Percentiles rank a stretch among this genome's conserved stretches.
Evolutionary conservation across 2,888 invertebrate species (phyloP).

Genomic region (Empis stercorea): DNA sequence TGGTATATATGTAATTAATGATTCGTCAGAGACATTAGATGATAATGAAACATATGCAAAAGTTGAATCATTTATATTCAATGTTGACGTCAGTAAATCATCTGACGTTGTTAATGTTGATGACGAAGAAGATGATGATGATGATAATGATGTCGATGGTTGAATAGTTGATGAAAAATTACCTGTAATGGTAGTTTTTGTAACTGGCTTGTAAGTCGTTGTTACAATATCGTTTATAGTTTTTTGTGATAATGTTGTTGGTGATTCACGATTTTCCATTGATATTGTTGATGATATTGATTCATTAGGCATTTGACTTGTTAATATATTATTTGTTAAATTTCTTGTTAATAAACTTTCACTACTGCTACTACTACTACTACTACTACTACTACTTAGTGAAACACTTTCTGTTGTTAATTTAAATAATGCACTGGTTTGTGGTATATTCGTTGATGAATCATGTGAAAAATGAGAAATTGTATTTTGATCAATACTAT

Average conservation of each 20-base stretch:
- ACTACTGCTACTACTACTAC: conserved; percentile 14
- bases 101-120: not conserved
- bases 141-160: not conserved
- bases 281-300: not conserved
- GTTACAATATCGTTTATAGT: too few species aligned
- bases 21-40: not conserved
- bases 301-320: conserved; percentile 3
- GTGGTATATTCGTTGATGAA: conserved; percentile 25
- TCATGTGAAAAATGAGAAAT: conserved; percentile 35
- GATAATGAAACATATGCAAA: not conserved
- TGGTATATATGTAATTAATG: not conserved
- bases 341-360: conserved; percentile 20
- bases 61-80: too few species aligned
- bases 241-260: not conserved
- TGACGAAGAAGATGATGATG: not conserved
- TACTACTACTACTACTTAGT: conserved; percentile 11
- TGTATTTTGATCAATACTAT: conserved; percentile 37
- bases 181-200: not conserved
- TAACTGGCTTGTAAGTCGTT: not conserved
- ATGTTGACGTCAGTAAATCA: not conserved
- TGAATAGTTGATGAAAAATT: not conserved
- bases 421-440: conserved; percentile 27
- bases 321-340: conserved; percentile 23
- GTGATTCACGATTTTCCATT: conserved; percentile 1
- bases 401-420: conserved; percentile 20